These are phyloP conservation scores for Halocynthia roretzi DNA, from an alignment of 23 tunicate species.

Conservation along the genomic window DNA sequence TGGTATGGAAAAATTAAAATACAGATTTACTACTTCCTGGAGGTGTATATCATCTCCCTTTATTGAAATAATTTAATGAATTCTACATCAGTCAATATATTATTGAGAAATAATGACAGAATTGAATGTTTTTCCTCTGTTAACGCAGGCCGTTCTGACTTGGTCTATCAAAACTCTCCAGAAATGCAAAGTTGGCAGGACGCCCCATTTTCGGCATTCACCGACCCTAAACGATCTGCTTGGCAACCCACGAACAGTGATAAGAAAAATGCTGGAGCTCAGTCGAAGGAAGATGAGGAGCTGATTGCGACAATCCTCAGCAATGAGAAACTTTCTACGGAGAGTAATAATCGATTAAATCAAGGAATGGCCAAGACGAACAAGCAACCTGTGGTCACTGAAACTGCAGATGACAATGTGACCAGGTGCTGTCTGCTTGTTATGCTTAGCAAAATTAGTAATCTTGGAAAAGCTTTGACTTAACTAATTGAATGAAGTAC, in stretches of 20 bases:
- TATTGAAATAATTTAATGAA: not conserved
- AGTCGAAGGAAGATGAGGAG: conserved; percentile 2
- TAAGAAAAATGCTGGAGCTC: not conserved
- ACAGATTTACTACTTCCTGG: not conserved
- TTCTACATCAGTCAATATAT: not conserved
- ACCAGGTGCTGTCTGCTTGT: conserved; percentile 32
- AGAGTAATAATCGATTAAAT: not conserved
- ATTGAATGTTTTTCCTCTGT: not conserved
- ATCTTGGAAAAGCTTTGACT: not conserved
- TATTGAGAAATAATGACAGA: not conserved
- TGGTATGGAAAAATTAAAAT: conserved; percentile 34
- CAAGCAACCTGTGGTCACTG: not conserved
- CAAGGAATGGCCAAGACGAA: not conserved
- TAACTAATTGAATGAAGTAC: no score
- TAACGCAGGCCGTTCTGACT: conserved; percentile 54
- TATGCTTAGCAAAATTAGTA: not conserved
- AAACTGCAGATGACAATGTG: conserved; percentile 52
- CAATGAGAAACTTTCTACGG: not conserved
- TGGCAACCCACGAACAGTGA: conserved; percentile 4
- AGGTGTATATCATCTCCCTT: not conserved
- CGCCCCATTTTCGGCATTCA: conserved; percentile 53
- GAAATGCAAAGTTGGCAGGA: conserved; percentile 51
- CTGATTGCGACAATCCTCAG: not conserved
- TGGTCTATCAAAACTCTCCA: conserved; percentile 45
- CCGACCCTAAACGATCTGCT: conserved; percentile 51